These are phyloP conservation scores for Mycalesis mineus DNA, from an alignment of 2,888 invertebrate genomes.

Conservation along the genomic window DNA sequence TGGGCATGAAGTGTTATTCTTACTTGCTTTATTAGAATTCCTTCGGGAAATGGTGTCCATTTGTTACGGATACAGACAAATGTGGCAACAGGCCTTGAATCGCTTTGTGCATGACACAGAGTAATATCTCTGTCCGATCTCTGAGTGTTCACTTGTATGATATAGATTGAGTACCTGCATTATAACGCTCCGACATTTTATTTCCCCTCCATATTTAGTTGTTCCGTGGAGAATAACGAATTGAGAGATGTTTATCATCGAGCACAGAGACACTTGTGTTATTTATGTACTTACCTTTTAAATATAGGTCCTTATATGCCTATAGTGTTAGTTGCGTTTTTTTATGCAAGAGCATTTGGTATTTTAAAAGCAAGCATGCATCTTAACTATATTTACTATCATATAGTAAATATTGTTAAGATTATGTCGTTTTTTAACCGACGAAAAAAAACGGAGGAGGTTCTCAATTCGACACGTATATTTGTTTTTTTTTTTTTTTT, in stretches of 20 bases:
- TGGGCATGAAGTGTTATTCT: conserved; percentile 5
- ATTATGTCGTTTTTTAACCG: too few species aligned
- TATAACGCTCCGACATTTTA: background rate
- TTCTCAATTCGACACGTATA: too few species aligned
- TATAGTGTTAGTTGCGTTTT: too few species aligned
- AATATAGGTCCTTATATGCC: too few species aligned
- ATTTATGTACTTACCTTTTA: background rate
- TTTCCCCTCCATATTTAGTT: background rate
- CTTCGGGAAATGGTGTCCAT: conserved; percentile 7
- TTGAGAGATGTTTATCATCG: background rate
- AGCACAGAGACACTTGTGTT: background rate
- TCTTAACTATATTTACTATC: too few species aligned
- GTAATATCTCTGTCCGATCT: conserved; percentile 8
- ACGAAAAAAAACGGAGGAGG: too few species aligned
- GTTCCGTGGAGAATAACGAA: background rate
- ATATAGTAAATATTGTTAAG: too few species aligned
- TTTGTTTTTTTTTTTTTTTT: too few species aligned
- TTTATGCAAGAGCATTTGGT: too few species aligned
- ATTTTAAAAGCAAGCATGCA: too few species aligned
- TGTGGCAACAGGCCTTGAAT: conserved; percentile 10
- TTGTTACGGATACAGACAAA: conserved; percentile 10
- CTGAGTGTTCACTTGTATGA: conserved; percentile 11
- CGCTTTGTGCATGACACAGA: conserved; percentile 13
- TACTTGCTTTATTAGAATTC: conserved; percentile 7
- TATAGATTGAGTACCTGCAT: conserved; percentile 1